Conservation (phyloP, 2,113 vertebrate species). For the Pterocles burchelli region DNA sequence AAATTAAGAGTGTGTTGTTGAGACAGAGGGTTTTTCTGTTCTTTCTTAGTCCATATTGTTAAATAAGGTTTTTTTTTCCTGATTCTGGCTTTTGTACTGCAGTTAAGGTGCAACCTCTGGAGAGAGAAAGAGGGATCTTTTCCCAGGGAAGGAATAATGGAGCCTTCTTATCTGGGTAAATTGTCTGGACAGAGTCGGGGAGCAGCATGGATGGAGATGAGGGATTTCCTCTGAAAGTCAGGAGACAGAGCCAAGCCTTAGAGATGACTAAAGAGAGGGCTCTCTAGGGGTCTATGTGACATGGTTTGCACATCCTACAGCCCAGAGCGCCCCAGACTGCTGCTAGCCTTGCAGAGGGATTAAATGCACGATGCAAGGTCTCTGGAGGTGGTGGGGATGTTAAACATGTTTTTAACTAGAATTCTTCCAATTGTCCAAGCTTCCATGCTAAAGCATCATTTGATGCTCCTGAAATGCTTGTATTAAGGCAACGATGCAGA, state of each 20-base stretch:
- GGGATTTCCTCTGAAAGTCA: not conserved
- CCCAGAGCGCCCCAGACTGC: not conserved
- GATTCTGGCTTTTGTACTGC: not conserved
- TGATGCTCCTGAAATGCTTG: not conserved
- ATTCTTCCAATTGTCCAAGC: not conserved
- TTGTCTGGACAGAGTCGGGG: not conserved
- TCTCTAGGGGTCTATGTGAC: not conserved
- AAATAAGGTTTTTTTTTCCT: not conserved
- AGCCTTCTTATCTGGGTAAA: not conserved
- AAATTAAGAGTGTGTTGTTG: not conserved
- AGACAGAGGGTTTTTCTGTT: not conserved
- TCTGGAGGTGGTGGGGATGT: not conserved
- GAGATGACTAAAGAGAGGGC: not conserved
- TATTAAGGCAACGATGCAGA: not conserved
- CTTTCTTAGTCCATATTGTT: not conserved
- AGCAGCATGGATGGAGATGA: not conserved
- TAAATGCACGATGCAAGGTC: not conserved
- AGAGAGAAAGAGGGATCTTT: not conserved
- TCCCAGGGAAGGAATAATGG: not conserved
- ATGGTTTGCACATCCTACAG: not conserved
- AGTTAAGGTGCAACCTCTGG: not conserved
- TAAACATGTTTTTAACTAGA: not conserved
- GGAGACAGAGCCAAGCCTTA: not conserved
- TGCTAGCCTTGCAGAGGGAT: not conserved
- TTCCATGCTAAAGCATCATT: not conserved